phyloP scores from a whole-genome alignment of 1,140 invertebrate species.

The Zaprionus africanus region DNA sequence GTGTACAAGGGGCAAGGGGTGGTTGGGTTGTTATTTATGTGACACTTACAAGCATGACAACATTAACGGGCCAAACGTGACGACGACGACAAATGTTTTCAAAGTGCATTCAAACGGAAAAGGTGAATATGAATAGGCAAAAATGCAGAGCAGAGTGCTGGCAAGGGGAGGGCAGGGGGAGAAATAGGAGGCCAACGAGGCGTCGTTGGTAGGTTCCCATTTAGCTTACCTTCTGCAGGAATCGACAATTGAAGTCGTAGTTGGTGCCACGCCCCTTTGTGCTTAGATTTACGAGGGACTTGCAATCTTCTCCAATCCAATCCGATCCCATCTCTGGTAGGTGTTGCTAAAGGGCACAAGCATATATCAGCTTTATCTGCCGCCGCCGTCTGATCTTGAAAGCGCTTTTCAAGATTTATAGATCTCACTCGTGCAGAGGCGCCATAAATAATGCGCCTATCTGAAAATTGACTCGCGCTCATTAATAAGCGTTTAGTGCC shows the following conservation, averaged over 20 bases:
- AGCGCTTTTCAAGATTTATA: constrained; percentile 61
- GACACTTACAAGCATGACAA: constrained; percentile 60
- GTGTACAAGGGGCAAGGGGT: constrained; percentile 11
- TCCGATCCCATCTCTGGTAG: neutral
- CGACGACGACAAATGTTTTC: neutral
- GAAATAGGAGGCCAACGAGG: neutral
- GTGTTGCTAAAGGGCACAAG: constrained; percentile 3
- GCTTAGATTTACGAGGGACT: constrained; percentile 32
- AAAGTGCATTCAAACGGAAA: constrained; percentile 21
- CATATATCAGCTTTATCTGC: constrained; percentile 3
- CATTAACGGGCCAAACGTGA: constrained; percentile 34
- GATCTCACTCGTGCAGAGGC: constrained; percentile 37
- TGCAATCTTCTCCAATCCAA: constrained; percentile 4
- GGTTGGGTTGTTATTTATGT: constrained; percentile 54
- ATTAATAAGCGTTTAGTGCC: constrained; percentile 76
- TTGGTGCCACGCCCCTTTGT: constrained; percentile 29
- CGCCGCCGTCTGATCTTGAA: constrained; percentile 41
- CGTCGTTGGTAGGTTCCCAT: neutral
- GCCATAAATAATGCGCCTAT: constrained; percentile 52
- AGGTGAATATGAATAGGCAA: constrained; percentile 2
- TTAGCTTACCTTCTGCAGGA: neutral
- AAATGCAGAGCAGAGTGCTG: neutral
- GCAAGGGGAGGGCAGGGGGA: neutral
- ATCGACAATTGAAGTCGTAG: neutral
- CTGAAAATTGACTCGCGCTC: constrained; percentile 50